Percentiles rank a stretch among this genome's conserved stretches.
phyloP scores from a whole-genome alignment of 2,113 vertebrate species.

The western clawed frog (Xenopus tropicalis) region UCB_Xtro_10.0 CM004445.2:16543501-16544000 shows the following conservation, averaged over 20 bases:
- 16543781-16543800: conserved; percentile 88
- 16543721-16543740: conserved; percentile 83
- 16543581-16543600: too few species aligned
- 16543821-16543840: conserved; percentile 83
- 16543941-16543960: conserved; percentile 58
- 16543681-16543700: too few species aligned
- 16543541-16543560: too few species aligned
- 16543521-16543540: too few species aligned
- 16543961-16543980: conserved; percentile 63
- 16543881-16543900: conserved; percentile 79
- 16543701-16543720: conserved; percentile 84
- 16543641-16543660: too few species aligned
- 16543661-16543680: too few species aligned
- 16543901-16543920: conserved; percentile 84
- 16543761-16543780: conserved; percentile 85
- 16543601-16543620: too few species aligned
- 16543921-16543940: conserved; percentile 66
- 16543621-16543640: too few species aligned
- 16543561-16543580: too few species aligned
- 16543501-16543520: too few species aligned
- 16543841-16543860: conserved; percentile 92
- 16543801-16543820: conserved; percentile 84
- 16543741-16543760: conserved; percentile 93
- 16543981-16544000: too few species aligned
- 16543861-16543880: conserved; percentile 83